Evolutionary conservation across 2,797 vertebrate genomes (phyloP).

Genomic region (Margarornis squamiger): DNA sequence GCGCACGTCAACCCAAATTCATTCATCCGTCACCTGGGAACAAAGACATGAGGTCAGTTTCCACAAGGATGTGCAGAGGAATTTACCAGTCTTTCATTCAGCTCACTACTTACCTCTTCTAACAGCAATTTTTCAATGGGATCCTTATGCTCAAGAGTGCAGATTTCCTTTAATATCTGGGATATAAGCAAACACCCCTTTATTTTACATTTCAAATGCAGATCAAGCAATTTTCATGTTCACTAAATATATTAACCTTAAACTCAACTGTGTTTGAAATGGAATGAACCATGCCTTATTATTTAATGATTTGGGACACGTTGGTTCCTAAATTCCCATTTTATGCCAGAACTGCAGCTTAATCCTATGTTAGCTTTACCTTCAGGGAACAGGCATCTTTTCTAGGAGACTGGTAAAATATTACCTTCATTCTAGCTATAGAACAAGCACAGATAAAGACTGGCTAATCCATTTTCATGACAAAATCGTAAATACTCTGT

Average conservation of each 20-base stretch:
- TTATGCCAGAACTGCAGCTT: neutral
- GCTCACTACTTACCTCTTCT: neutral
- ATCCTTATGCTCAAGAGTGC: neutral
- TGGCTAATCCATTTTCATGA: neutral
- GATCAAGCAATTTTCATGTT: neutral
- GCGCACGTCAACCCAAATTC: neutral
- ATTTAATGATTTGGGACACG: neutral
- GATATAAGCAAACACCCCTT: neutral
- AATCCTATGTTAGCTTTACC: neutral
- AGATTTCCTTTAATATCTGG: neutral
- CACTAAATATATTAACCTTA: neutral
- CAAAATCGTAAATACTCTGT: neutral
- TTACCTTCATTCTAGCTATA: neutral
- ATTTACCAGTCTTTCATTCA: neutral
- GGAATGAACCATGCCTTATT: neutral
- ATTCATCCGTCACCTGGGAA: neutral
- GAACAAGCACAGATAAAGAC: neutral
- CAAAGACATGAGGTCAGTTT: neutral
- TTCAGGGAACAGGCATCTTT: neutral
- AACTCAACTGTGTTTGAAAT: neutral
- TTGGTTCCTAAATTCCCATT: neutral
- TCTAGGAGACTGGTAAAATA: neutral
- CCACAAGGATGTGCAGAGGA: neutral
- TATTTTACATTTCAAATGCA: neutral
- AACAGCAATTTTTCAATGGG: neutral